Evolutionary conservation across 2,888 invertebrate genomes (phyloP), one percentile per base, ranked within the genome.

Genomic region (Nasonovia ribisnigri): DNA sequence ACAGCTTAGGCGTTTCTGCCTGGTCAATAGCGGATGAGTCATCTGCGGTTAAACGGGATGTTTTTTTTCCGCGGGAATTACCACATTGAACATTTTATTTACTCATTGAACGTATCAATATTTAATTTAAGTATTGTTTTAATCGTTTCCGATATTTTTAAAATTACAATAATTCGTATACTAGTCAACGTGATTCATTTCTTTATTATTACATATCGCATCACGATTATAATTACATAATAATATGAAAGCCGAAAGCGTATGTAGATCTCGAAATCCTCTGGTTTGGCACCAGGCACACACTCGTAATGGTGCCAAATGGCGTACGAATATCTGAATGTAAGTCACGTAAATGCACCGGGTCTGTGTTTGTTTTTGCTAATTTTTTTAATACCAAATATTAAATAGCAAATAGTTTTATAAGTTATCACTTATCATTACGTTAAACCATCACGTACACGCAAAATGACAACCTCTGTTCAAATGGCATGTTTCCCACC

Each of bases 281-380:
- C 13, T n/a, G 1, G 11, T 91, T 91, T 91, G 91, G 84, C 91
- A 54, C 43, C 24, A 77, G 20, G 77, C 36, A 43, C 29, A n/a
- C 46, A 43, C n/a, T 91, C 54, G 84, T 29, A 42, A 60, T 48
- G 1, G 92, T 92, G 92, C 92, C 92, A 92, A 92, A 87, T 13
- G 88, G 88, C 24, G 4, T 92, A 77, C 87, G 42, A 43, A 29
- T 36, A 51, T 88, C 77, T 20, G 51, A 88, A 92, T 92, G 42
- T 54, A 77, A 88, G 88, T 92, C 92, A 92, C 92, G 92, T 92
- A 92, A 88, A 92, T 57, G 54, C 77, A 16, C 77, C 10, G 42
- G 54, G 51, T 16, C 57, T 26, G 48, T 87, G 20, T 92, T 43
- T 84, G 92, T 88, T 92, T 92, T 91, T 24, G 88, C 77, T 88